Base-by-base conservation (phyloP, 2,113 vertebrate genomes). In the Odontesthes bonariensis region DNA sequence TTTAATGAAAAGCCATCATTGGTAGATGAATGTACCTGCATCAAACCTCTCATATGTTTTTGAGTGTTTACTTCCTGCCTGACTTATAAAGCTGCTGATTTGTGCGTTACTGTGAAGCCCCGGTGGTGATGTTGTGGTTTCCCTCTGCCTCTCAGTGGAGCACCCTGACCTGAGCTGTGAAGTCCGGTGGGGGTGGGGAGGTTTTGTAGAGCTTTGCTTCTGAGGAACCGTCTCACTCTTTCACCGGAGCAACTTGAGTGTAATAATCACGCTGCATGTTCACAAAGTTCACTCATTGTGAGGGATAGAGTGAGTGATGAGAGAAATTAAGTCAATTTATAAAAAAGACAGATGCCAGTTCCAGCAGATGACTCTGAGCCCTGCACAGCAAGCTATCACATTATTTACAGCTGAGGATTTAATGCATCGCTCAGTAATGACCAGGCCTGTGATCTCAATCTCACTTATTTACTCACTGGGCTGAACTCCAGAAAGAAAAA, bases 401-500 rank as follows among this genome's bases (percentile, higher is more conserved):
- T 86, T 84, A 82, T 87, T 87, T 86, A 84, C 75, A 76, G 80
- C 44, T 32, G n/a, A 86, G 55, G 71, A 49, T 73, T 84, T 71
- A 84, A 88, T 68, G 64, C 66, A 32, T 68, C 47, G 46, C 54
- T 64, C 69, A 40, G 70, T 77, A 86, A 86, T 61, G 83, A 89
- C 78, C 63, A 58, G 75, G 70, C 74, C 84, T 83, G 57, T 60
- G 70, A 66, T 84, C 73, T 74, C 60, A 69, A 70, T 61, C 74
- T 78, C 65, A 44, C 38, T 82, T 27, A 74, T 75, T 84, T 71
- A 60, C 79, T 75, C 19, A 9, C 67, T 69, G 64, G 64, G 79
- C 76, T 67, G 33, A 66, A 53, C 68, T 77, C 82, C 87, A 83
- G 73, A 58, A 5, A 6, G 63, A 16, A 52, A 22, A 64, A 51